These are phyloP conservation scores for Drosophila formosana DNA, from an alignment of 2,888 invertebrate genomes.

Conservation along the genomic window DNA sequence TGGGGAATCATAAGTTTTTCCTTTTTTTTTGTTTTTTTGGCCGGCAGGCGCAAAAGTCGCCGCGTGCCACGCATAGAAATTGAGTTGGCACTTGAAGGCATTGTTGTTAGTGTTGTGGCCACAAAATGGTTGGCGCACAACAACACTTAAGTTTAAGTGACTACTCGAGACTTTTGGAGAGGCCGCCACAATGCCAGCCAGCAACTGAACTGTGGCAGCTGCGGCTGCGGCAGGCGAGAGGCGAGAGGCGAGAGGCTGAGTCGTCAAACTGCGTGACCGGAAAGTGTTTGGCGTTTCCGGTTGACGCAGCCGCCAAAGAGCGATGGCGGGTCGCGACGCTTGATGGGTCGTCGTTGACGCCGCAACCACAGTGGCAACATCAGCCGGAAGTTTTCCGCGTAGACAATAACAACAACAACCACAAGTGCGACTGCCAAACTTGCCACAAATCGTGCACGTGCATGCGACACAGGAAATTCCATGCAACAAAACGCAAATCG, in stretches of 20 bases:
- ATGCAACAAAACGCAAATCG: conserved; percentile 10
- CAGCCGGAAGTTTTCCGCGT: conserved; percentile 60
- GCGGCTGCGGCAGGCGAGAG: conserved; percentile 9
- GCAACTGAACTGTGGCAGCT: conserved; percentile 11
- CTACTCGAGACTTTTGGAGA: conserved; percentile 66
- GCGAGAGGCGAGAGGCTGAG: conserved; percentile 1
- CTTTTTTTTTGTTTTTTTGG: conserved; percentile 17
- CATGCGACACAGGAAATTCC: conserved; percentile 36
- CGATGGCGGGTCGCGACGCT: conserved; percentile 20
- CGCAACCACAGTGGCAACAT: conserved; percentile 36
- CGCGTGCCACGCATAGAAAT: conserved; percentile 69
- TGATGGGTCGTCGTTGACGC: conserved; percentile 25
- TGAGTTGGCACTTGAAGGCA: conserved; percentile 56
- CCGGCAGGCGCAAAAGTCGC: conserved; percentile 41
- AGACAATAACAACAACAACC: conserved; percentile 54
- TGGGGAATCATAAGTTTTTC: conserved; percentile 35
- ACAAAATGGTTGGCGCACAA: conserved; percentile 73
- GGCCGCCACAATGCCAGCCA: conserved; percentile 15
- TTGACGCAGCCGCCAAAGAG: conserved; percentile 54
- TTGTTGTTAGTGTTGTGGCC: conserved; percentile 59
- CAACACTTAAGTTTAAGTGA: conserved; percentile 75
- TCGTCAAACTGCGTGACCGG: conserved; percentile 70
- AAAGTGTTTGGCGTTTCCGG: conserved; percentile 75
- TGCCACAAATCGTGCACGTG: conserved; percentile 47
- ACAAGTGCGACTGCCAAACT: conserved; percentile 29